A percentile compares a stretch with the other conserved stretches of the same genome.
phyloP scores from a whole-genome alignment of 2,888 invertebrate genomes.

The Eupithecia insigniata region DNA sequence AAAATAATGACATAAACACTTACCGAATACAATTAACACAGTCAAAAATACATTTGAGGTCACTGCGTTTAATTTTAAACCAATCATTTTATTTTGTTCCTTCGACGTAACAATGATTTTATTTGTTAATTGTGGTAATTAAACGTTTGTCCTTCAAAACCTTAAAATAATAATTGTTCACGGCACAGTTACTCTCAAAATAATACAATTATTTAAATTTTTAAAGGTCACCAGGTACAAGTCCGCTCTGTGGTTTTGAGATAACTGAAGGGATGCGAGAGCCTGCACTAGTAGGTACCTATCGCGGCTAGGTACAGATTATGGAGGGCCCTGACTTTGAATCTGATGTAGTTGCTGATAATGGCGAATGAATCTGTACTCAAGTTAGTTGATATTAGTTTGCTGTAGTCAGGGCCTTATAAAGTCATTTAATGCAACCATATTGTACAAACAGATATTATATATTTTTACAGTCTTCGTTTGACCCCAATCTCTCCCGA shows the following conservation, averaged over 20 bases:
- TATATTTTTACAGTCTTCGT: no score
- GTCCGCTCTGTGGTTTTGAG: background rate
- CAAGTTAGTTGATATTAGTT: background rate
- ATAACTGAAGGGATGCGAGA: constrained; percentile 8
- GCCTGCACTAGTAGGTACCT: background rate
- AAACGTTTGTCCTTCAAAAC: background rate
- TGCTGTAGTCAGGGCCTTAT: background rate
- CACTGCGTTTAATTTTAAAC: background rate
- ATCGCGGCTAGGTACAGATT: background rate
- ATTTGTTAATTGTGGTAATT: background rate
- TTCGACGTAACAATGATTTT: background rate
- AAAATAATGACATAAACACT: constrained; percentile 6
- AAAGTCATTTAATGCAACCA: no score
- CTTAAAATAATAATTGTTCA: background rate
- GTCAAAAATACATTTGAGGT: background rate
- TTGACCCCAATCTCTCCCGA: no score
- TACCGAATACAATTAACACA: constrained; percentile 1
- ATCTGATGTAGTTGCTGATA: background rate
- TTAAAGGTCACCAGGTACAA: background rate
- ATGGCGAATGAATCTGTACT: background rate
- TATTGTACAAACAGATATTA: no score
- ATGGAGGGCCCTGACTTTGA: background rate
- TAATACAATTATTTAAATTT: background rate
- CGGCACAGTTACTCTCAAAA: background rate
- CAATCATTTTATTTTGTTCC: background rate